phyloP scores from a whole-genome alignment of 2,113 vertebrate species.

The Meriones unguiculatus region DNA sequence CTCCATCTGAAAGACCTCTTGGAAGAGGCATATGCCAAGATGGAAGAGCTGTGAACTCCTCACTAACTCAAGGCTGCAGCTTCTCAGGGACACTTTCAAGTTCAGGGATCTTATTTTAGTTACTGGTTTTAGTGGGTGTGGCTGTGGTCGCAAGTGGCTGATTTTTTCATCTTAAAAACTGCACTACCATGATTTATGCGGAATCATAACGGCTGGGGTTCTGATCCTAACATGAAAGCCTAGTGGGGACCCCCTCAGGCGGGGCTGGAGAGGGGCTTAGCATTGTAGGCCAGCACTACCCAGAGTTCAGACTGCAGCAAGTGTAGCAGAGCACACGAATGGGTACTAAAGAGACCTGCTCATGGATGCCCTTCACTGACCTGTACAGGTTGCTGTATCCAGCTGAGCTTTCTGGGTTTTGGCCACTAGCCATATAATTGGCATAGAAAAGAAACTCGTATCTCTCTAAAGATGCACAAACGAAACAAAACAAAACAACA shows the following conservation, averaged over 20 bases:
- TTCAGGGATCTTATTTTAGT: background rate
- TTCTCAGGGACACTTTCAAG: background rate
- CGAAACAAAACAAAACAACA: too few relatives aligned
- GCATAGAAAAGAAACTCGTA: background rate
- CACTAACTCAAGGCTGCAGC: background rate
- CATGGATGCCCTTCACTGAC: too few relatives aligned
- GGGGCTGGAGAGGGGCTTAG: background rate
- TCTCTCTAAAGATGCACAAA: background rate
- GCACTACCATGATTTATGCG: background rate
- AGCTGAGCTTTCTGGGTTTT: background rate
- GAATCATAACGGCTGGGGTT: background rate
- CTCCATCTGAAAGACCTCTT: background rate
- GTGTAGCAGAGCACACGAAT: background rate
- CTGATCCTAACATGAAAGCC: background rate
- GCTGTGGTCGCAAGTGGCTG: background rate
- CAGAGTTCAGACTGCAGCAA: background rate
- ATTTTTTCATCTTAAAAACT: background rate
- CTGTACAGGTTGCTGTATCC: background rate
- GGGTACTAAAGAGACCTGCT: background rate
- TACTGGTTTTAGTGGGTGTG: background rate
- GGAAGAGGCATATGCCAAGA: too few relatives aligned
- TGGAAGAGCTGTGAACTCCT: background rate
- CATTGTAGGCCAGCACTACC: rapidly evolving
- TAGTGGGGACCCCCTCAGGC: background rate
- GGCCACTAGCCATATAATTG: background rate